A percentile compares a stretch with the other conserved stretches of the same genome.
phyloP scores from a whole-genome alignment of 2,113 vertebrate species.

The Anseranas semipalmata region DNA sequence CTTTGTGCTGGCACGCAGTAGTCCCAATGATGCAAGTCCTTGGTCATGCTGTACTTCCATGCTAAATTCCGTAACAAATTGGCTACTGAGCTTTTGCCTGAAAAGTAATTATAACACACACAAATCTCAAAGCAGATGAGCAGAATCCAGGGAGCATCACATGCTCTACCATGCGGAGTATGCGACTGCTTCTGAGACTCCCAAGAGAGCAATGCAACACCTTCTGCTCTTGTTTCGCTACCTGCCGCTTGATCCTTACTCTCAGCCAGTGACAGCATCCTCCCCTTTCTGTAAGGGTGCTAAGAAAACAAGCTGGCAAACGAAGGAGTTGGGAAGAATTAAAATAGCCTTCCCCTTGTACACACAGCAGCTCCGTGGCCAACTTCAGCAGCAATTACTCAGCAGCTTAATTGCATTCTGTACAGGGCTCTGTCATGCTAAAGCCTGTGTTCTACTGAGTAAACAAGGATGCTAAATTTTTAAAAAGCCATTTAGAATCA shows the following conservation, averaged over 20 bases:
- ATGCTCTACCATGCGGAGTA: accelerated
- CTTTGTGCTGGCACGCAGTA: not conserved
- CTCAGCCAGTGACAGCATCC: not conserved
- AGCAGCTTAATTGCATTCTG: not conserved
- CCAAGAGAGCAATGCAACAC: accelerated
- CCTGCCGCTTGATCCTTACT: not conserved
- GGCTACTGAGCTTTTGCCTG: too few species aligned
- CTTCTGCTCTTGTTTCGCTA: not conserved
- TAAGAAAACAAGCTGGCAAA: not conserved
- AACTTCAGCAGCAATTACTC: not conserved
- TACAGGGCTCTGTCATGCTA: not conserved
- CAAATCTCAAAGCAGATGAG: not conserved
- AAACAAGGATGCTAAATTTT: not conserved
- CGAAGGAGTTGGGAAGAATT: not conserved
- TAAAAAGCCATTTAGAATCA: not conserved
- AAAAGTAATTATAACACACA: not conserved
- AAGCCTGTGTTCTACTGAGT: accelerated
- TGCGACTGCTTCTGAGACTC: not conserved
- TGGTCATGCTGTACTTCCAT: accelerated
- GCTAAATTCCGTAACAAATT: not conserved
- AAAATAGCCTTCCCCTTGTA: not conserved
- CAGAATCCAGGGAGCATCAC: not conserved
- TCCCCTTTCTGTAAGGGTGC: not conserved
- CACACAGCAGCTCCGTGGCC: not conserved
- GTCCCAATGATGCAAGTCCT: not conserved